phyloP scores from a whole-genome alignment of 2,888 invertebrate species.

The Xestia xanthographa region DNA sequence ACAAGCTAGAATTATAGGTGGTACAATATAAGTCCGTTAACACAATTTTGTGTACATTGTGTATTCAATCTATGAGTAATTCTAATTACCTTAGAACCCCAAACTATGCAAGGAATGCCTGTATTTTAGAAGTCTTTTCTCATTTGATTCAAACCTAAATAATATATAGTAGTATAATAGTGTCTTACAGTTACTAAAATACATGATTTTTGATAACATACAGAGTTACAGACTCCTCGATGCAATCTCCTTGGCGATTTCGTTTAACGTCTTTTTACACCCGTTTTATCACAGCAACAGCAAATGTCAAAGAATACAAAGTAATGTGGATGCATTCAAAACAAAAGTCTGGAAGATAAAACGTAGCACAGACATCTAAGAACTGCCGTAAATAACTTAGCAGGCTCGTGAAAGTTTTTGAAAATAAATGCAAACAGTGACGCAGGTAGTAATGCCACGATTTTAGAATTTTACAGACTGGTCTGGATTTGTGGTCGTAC shows the following conservation, averaged over 20 bases:
- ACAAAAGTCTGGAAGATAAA: slow-evolving; percentile 51
- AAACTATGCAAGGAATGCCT: too few species aligned
- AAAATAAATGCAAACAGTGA: slow-evolving; percentile 73
- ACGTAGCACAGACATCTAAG: slow-evolving; percentile 32
- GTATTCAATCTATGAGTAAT: too few species aligned
- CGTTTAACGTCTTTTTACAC: not conserved
- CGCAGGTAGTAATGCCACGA: slow-evolving; percentile 32
- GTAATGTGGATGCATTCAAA: slow-evolving; percentile 38
- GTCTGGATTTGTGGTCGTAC: not conserved
- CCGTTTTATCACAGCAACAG: not conserved
- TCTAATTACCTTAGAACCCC: too few species aligned
- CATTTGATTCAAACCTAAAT: too few species aligned
- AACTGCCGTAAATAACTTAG: slow-evolving; percentile 62
- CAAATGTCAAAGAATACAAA: slow-evolving; percentile 17
- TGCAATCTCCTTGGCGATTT: not conserved
- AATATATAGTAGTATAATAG: too few species aligned
- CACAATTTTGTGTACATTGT: too few species aligned
- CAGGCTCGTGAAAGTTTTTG: slow-evolving; percentile 51
- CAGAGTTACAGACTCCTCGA: not conserved
- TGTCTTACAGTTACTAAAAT: too few species aligned
- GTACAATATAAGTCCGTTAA: too few species aligned
- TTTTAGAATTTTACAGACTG: slow-evolving; percentile 1
- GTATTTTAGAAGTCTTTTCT: too few species aligned
- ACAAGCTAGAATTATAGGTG: too few species aligned
- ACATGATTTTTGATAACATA: not conserved